phyloP scores from a whole-genome alignment of 2,888 invertebrate species.

The Aricia artaxerxes region DNA sequence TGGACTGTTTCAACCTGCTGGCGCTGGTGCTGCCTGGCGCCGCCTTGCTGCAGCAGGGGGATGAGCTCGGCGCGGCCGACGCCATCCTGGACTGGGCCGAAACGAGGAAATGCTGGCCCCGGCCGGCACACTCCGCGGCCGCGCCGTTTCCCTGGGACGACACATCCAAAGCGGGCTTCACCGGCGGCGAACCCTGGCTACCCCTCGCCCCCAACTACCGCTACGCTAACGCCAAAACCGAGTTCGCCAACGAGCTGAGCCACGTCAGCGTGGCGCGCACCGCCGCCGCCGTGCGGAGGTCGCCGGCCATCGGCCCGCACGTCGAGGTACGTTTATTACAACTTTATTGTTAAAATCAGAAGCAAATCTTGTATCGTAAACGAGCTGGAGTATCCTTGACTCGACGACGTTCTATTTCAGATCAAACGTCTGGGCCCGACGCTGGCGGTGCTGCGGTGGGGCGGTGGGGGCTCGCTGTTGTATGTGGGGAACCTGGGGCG shows the following conservation, averaged over 20 bases:
- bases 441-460: conserved; percentile 65
- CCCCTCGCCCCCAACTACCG: conserved; percentile 83
- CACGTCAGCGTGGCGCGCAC: conserved; percentile 65
- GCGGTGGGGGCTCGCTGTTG: conserved; percentile 62
- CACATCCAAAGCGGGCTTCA: conserved; percentile 69
- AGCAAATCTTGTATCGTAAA: background rate
- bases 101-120: conserved; percentile 73
- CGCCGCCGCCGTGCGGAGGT: conserved; percentile 66
- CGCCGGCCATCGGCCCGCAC: conserved; percentile 69
- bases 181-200: conserved; percentile 84
- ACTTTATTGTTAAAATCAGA: background rate
- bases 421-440: conserved; percentile 80
- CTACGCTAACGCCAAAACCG: conserved; percentile 81
- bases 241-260: conserved; percentile 75
- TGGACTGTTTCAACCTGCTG: conserved; percentile 86
- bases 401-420: conserved; percentile 50
- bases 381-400: background rate
- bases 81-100: conserved; percentile 77
- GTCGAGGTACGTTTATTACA: conserved; percentile 53
- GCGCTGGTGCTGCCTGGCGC: conserved; percentile 87
- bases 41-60: conserved; percentile 89
- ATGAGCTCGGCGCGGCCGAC: conserved; percentile 83
- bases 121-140: conserved; percentile 61
- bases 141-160: conserved; percentile 73
- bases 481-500: conserved; percentile 72